These are phyloP conservation scores for Drosophila phalerata DNA, from an alignment of 2,888 invertebrate species.

Conservation along the genomic window DNA sequence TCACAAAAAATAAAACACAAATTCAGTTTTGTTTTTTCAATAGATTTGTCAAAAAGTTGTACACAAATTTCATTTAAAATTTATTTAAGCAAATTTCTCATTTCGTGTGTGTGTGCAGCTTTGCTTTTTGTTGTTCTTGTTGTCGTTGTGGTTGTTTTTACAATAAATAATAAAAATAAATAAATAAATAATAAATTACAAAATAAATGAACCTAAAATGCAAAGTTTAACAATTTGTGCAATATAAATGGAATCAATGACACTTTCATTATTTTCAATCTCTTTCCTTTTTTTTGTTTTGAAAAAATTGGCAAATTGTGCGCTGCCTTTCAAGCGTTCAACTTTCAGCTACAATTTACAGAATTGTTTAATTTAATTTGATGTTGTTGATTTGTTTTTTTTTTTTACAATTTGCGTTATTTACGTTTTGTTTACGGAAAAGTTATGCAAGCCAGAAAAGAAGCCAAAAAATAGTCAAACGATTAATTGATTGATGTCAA, in stretches of 20 bases:
- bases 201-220: slow-evolving; percentile 77
- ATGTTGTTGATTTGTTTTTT: slow-evolving; percentile 17
- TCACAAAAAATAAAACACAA: slow-evolving; percentile 71
- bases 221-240: slow-evolving; percentile 73
- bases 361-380: slow-evolving; percentile 34
- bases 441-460: slow-evolving; percentile 69
- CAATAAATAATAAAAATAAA: slow-evolving; percentile 80
- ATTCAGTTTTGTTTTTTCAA: slow-evolving; percentile 58
- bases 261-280: slow-evolving; percentile 43
- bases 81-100: slow-evolving; percentile 74
- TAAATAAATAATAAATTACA: slow-evolving; percentile 80
- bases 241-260: slow-evolving; percentile 37
- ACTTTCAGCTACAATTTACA: slow-evolving; percentile 80
- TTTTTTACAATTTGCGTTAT: slow-evolving; percentile 72
- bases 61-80: slow-evolving; percentile 76
- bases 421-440: slow-evolving; percentile 68
- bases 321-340: slow-evolving; percentile 78
- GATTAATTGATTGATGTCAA: slow-evolving; percentile 61
- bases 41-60: slow-evolving; percentile 72
- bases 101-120: slow-evolving; percentile 50
- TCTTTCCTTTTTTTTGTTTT: slow-evolving; percentile 17
- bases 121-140: slow-evolving; percentile 49
- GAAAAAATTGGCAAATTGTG: slow-evolving; percentile 55
- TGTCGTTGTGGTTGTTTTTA: slow-evolving; percentile 55
- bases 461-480: slow-evolving; percentile 48